phyloP scores from a whole-genome alignment of 2,797 vertebrate species.

The Glyptemys insculpta region DNA sequence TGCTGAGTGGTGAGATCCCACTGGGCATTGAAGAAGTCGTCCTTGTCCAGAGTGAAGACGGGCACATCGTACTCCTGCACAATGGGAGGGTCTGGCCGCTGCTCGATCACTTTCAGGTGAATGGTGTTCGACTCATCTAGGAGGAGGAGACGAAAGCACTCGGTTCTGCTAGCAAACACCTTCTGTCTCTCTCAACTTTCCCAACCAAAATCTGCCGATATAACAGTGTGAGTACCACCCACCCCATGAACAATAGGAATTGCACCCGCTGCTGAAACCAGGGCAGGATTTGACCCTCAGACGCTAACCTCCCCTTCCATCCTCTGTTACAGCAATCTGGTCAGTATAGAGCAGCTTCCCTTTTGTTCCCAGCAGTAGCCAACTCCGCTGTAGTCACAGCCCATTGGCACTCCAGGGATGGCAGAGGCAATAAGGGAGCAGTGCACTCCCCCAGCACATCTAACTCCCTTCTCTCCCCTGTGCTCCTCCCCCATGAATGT shows the following conservation, averaged over 20 bases:
- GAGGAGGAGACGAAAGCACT: accelerated
- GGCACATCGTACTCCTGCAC: constrained; percentile 99
- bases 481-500: neutral
- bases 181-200: neutral
- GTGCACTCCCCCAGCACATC: neutral
- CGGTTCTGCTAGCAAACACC: neutral
- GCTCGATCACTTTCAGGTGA: constrained; percentile 95
- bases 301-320: neutral
- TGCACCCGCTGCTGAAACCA: neutral
- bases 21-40: constrained; percentile 94
- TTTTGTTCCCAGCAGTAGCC: neutral
- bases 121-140: constrained; percentile 97
- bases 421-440: neutral
- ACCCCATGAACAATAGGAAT: neutral
- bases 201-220: neutral
- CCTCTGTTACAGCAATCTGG: neutral
- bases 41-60: constrained; percentile 95
- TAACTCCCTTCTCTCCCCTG: neutral
- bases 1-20: constrained; percentile 99
- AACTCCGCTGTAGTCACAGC: neutral
- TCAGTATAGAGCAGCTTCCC: no score
- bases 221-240: neutral
- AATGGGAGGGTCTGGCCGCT: constrained; percentile 91
- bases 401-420: neutral
- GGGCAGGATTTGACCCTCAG: neutral